These are phyloP conservation scores for Hypsopygia costalis DNA, from an alignment of 2,888 invertebrate species.

Conservation along the genomic window DNA sequence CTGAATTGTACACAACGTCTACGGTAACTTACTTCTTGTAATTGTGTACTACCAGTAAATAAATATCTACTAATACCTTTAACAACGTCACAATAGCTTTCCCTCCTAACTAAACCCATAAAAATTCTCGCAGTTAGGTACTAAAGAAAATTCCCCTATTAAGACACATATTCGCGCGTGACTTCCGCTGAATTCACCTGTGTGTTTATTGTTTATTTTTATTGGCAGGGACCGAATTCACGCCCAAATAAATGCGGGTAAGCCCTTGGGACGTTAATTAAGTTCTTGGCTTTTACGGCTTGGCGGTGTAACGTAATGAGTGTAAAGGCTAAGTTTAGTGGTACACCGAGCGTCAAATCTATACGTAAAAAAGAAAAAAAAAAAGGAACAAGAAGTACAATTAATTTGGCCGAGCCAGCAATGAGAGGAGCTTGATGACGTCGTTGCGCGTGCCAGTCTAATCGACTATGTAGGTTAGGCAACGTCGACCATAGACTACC, in stretches of 20 bases:
- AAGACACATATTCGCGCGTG: conserved; percentile 16
- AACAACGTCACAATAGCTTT: background rate
- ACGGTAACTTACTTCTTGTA: no score
- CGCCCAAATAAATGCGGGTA: conserved; percentile 65
- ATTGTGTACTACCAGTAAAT: background rate
- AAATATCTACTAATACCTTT: background rate
- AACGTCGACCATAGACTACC: no score
- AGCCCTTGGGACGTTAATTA: conserved; percentile 61
- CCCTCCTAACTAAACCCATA: conserved; percentile 5
- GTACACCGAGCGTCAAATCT: conserved; percentile 9
- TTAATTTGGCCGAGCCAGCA: no score
- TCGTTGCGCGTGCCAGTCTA: no score
- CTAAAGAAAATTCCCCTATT: conserved; percentile 2
- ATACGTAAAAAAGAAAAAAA: no score
- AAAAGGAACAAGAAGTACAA: no score
- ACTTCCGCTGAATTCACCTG: conserved; percentile 31
- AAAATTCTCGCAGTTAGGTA: conserved; percentile 3
- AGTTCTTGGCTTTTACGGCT: conserved; percentile 67
- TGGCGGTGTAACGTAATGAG: conserved; percentile 52
- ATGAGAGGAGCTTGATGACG: no score
- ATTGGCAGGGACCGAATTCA: conserved; percentile 58
- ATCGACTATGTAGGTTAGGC: no score
- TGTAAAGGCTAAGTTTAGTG: conserved; percentile 26
- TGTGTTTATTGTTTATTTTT: conserved; percentile 65
- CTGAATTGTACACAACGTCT: no score